Percentiles rank a stretch among this genome's conserved stretches.
Evolutionary conservation across 2,888 invertebrate species (phyloP).

Genomic region (Pristionchus entomophagus): DNA sequence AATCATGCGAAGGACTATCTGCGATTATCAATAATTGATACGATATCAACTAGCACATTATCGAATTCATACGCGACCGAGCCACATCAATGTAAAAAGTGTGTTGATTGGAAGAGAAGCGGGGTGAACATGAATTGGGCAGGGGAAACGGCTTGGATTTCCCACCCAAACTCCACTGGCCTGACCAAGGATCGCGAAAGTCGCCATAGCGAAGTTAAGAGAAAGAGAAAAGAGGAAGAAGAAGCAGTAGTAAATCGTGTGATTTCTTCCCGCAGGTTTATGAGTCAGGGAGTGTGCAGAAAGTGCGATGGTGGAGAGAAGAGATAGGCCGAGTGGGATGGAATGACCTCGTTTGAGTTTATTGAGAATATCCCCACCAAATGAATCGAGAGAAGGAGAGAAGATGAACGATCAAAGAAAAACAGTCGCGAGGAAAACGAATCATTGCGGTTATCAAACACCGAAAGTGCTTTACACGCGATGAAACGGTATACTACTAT

Average conservation of each 20-base stretch:
- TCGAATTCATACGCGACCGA: neutral
- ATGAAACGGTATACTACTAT: no score
- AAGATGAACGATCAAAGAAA: conserved; percentile 1
- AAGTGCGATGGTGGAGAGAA: neutral
- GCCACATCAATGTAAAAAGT: neutral
- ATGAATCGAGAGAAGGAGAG: conserved; percentile 4
- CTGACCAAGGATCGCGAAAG: neutral
- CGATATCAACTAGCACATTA: neutral
- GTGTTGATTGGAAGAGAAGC: neutral
- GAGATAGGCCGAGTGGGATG: neutral
- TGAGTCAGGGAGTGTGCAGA: neutral
- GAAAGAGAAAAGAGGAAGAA: neutral
- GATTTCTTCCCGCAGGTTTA: neutral
- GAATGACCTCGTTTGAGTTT: conserved; percentile 36
- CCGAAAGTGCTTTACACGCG: neutral
- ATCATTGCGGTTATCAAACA: neutral
- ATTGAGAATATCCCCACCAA: conserved; percentile 37
- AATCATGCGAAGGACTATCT: neutral
- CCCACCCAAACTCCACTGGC: neutral
- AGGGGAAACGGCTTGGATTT: neutral
- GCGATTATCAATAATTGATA: neutral
- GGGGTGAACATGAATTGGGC: neutral
- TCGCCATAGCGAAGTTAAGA: conserved; percentile 13
- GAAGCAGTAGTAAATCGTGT: conserved; percentile 15
- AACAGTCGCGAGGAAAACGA: neutral